Conservation (phyloP, 23 tunicate genomes). For the Diplosoma virens region DNA sequence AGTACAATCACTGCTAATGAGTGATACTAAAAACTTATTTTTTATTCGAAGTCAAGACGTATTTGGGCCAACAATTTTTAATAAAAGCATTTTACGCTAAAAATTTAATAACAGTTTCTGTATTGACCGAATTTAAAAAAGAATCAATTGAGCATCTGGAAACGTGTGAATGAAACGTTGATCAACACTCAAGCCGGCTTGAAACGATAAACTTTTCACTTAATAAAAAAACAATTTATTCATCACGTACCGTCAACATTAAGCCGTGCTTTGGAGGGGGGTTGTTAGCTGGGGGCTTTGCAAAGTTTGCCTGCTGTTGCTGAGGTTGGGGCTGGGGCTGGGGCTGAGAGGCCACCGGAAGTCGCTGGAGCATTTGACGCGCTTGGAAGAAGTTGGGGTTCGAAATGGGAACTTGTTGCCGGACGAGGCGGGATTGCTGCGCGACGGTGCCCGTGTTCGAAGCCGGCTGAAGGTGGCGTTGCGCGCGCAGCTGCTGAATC, state of each 20-base stretch:
- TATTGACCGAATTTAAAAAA: no score
- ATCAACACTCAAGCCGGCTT: no score
- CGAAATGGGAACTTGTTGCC: neutral
- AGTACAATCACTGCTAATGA: no score
- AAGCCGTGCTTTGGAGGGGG: conserved; percentile 39
- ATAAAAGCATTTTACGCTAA: no score
- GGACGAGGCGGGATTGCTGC: neutral
- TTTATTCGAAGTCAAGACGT: no score
- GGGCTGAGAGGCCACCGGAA: neutral
- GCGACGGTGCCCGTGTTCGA: no score
- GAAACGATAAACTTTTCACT: no score
- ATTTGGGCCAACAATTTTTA: no score
- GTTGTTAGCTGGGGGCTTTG: conserved; percentile 20
- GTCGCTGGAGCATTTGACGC: conserved; percentile 13
- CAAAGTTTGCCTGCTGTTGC: conserved; percentile 11
- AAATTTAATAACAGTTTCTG: no score
- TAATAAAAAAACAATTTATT: neutral
- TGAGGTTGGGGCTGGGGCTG: conserved; percentile 6
- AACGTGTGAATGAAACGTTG: no score
- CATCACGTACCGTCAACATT: conserved; percentile 25
- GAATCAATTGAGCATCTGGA: no score
- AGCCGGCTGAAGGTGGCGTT: conserved; percentile 10
- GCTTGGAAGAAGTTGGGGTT: neutral
- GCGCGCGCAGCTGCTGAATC: conserved; percentile 16
- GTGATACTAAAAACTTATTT: no score